Evolutionary conservation across 2,113 vertebrate species (phyloP).

Genomic region (Rhegmatorhina hoffmannsi): DNA sequence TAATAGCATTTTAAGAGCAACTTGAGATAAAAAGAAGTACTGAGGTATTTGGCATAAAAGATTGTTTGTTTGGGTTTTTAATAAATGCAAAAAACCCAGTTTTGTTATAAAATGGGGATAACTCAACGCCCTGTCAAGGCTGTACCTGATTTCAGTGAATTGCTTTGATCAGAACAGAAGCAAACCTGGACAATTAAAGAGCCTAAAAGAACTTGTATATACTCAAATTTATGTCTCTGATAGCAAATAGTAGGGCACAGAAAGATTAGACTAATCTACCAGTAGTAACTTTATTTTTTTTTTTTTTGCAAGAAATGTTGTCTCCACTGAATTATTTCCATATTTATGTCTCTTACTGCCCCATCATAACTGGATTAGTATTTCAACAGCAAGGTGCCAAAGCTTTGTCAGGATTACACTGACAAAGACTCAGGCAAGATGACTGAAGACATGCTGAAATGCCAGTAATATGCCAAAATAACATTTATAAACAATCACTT

Average conservation of each 20-base stretch:
- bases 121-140: background rate
- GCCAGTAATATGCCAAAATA: background rate
- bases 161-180: constrained; percentile 2
- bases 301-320: background rate
- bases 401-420: constrained; percentile 44
- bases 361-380: constrained; percentile 42
- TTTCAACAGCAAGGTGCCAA: constrained; percentile 38
- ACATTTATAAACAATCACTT: background rate
- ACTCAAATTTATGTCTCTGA: background rate
- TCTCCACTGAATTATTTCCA: constrained; percentile 16
- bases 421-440: background rate
- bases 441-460: constrained; percentile 17
- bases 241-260: constrained; percentile 12
- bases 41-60: background rate
- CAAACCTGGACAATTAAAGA: constrained; percentile 28
- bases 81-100: background rate
- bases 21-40: background rate
- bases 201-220: background rate
- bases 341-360: constrained; percentile 2
- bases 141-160: background rate
- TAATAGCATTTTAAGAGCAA: background rate
- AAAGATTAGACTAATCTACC: constrained; percentile 37
- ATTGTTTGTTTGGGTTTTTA: background rate
- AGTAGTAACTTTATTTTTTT: background rate
- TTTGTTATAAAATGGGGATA: background rate